These are phyloP conservation scores for Tragopan temminckii DNA, from an alignment of 2,797 vertebrate genomes.

Conservation along the genomic window DNA sequence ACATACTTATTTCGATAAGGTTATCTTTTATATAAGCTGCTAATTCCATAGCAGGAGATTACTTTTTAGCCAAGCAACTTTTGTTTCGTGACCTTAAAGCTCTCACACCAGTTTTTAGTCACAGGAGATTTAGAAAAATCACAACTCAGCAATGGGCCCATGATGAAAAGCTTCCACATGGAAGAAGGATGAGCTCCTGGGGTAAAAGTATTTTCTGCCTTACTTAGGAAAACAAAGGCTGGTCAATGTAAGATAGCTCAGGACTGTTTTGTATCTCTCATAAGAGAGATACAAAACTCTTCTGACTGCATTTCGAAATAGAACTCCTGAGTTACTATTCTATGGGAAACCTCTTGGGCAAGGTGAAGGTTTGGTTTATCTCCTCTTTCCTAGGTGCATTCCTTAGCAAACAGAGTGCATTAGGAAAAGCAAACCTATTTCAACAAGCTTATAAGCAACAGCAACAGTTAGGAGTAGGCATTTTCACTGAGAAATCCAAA, in stretches of 20 bases:
- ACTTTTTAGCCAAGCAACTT: not conserved
- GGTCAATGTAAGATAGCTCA: not conserved
- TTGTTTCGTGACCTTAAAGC: not conserved
- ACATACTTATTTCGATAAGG: not conserved
- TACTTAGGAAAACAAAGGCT: not conserved
- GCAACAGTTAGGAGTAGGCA: not conserved
- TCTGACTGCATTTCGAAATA: not conserved
- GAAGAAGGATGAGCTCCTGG: not conserved
- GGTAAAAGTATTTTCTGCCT: not conserved
- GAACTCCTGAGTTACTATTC: not conserved
- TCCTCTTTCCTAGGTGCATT: rapidly evolving
- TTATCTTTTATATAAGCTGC: not conserved
- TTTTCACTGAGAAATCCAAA: not conserved
- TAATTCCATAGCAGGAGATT: not conserved
- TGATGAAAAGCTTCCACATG: not conserved
- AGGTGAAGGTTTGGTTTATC: not conserved
- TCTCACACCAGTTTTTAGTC: not conserved
- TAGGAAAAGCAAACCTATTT: not conserved
- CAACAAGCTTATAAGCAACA: not conserved
- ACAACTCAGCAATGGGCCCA: not conserved
- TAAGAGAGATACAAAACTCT: not conserved
- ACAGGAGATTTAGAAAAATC: not conserved
- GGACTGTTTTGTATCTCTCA: not conserved
- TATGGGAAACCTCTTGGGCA: rapidly evolving
- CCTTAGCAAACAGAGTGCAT: not conserved